These are phyloP conservation scores for Trissolcus brochymenae DNA, from an alignment of 2,888 invertebrate genomes.

Conservation along the genomic window DNA sequence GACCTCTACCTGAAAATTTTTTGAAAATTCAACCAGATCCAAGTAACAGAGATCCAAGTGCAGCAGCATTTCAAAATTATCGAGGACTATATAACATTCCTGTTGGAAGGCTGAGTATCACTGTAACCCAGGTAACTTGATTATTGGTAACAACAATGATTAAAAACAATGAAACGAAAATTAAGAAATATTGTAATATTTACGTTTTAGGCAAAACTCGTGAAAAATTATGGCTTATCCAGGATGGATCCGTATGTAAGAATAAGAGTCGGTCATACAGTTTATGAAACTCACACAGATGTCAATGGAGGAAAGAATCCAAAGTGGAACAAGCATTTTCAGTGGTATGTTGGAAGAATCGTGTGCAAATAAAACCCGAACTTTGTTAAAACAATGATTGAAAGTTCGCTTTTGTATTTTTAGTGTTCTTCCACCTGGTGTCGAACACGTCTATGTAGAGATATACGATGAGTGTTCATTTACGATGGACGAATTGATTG, in stretches of 20 bases:
- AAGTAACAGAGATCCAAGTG: slow-evolving; percentile 87
- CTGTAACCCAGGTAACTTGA: slow-evolving; percentile 83
- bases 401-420: neutral
- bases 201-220: slow-evolving; percentile 84
- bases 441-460: slow-evolving; percentile 92
- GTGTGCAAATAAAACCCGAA: neutral
- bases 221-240: slow-evolving; percentile 95
- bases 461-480: slow-evolving; percentile 98
- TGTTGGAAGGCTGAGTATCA: slow-evolving; percentile 87
- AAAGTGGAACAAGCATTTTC: slow-evolving; percentile 96
- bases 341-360: slow-evolving; percentile 81
- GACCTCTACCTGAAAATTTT: slow-evolving; percentile 88
- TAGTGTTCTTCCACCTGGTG: slow-evolving; percentile 91
- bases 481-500: slow-evolving; percentile 96
- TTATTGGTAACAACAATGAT: neutral
- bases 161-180: neutral
- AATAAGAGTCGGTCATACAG: slow-evolving; percentile 93
- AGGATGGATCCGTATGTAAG: slow-evolving; percentile 98
- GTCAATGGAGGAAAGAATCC: slow-evolving; percentile 97
- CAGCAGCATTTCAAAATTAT: slow-evolving; percentile 82
- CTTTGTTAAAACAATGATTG: slow-evolving; percentile 1
- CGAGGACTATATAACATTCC: slow-evolving; percentile 77
- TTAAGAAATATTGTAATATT: neutral
- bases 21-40: slow-evolving; percentile 83
- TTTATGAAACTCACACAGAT: slow-evolving; percentile 97